phyloP scores from a whole-genome alignment of 2,113 vertebrate species.

The Mesocricetus auratus region DNA sequence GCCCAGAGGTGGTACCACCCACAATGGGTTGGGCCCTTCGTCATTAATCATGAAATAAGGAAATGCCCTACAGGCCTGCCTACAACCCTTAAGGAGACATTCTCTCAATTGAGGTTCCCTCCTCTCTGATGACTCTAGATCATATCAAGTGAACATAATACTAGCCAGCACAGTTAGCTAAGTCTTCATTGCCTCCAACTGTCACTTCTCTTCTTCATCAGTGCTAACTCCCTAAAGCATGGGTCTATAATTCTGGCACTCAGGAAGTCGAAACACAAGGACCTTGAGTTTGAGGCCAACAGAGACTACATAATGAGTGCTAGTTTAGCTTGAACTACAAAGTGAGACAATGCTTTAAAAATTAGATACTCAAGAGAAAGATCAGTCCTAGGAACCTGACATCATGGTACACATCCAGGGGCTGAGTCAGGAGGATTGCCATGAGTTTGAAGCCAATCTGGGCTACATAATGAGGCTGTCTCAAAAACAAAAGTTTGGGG shows the following conservation, averaged over 20 bases:
- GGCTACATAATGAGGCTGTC: not conserved
- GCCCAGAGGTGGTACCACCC: not conserved
- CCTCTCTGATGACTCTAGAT: not conserved
- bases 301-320: not conserved
- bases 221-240: not conserved
- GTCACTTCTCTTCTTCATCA: not conserved
- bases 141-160: not conserved
- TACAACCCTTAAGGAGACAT: not conserved
- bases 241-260: not conserved
- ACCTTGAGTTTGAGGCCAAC: not conserved
- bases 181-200: not conserved
- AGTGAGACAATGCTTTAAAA: not conserved
- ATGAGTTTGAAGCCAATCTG: not conserved
- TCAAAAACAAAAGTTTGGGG: not conserved
- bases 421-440: not conserved
- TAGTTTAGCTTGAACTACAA: not conserved
- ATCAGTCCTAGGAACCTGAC: not conserved
- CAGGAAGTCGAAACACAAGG: not conserved
- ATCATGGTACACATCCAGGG: not conserved
- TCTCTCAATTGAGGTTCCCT: not conserved
- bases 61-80: not conserved
- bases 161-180: not conserved
- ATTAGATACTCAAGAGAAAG: not conserved
- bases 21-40: not conserved
- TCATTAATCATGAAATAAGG: not conserved